Base-by-base conservation (phyloP, 2,113 vertebrate species). In the Mirounga angustirostris region DNA sequence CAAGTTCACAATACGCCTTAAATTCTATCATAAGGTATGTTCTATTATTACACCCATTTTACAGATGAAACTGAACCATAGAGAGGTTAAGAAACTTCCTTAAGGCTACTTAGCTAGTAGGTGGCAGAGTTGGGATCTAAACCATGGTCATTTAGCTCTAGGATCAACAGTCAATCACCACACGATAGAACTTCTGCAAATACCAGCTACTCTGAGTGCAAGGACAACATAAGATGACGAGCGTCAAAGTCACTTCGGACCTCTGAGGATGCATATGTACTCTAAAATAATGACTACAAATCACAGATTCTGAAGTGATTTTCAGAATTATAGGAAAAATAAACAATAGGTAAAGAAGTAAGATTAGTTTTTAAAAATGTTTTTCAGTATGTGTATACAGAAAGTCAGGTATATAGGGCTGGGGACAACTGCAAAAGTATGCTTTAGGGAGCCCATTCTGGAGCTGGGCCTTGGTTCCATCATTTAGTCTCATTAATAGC, bases 271-370 rank as follows among this genome's bases (percentile, higher is more conserved):
- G 3, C 40, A 21, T 61, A 43, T 85, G 21, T 12, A 76, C 52
- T 59, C 36, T n/a, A 67, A 88, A 71, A 56, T 52, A 89, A 40
- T 14, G 40, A 91, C 26, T 87, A 58, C 19, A 52, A 56, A 71
- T 73, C 30, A 79, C 19, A 89, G 63, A 84, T 33, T 71, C 36
- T 89, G 63, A 67, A n/a, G 43, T 61, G 50, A 94, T 89, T 81
- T 91, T 89, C 74, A 92, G 89, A 85, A 43, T 91, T 13, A 79
- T 54, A 89, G 43, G 50, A 87, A 97, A 87, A 91, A 43, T 46
- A 83, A 96, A 94, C 19, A 96, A 26, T 19, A 86, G 59, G 15
- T 21, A 89, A 83, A 91, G 88, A 95, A 28, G 28, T 22, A 63
- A 93, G 85, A 59, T 52, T 33, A 81, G 4, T 52, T 54, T 63